phyloP scores from a whole-genome alignment of 2,888 invertebrate genomes.

The Papilio demoleus region DNA sequence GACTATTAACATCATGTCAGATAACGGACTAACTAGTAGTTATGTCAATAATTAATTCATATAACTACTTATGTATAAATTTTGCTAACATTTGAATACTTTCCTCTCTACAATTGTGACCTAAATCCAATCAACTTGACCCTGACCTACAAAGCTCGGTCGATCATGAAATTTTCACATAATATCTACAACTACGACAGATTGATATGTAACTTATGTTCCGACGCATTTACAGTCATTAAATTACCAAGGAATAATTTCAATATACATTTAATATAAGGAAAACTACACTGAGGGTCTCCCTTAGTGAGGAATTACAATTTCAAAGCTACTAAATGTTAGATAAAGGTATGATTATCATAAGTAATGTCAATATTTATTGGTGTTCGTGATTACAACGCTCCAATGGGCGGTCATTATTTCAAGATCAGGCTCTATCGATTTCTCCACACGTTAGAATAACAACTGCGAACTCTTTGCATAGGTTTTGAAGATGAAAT shows the following conservation, averaged over 20 bases:
- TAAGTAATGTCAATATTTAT: background rate
- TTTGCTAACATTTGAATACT: background rate
- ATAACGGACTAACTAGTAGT: background rate
- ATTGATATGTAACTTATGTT: too few species aligned
- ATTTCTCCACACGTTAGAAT: background rate
- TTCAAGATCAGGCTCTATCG: slow-evolving; percentile 11
- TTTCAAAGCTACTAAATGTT: too few species aligned
- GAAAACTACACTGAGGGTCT: background rate
- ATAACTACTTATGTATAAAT: background rate
- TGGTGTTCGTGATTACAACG: background rate
- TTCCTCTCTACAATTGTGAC: slow-evolving; percentile 27
- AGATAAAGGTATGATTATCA: background rate
- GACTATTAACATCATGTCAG: too few species aligned
- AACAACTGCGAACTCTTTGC: background rate
- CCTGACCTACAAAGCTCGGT: slow-evolving; percentile 29
- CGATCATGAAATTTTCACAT: background rate
- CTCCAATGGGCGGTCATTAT: background rate
- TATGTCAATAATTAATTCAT: background rate
- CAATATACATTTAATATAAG: too few species aligned
- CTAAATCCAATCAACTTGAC: slow-evolving; percentile 34
- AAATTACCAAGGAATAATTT: background rate
- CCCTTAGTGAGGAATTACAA: too few species aligned
- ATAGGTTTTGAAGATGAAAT: background rate
- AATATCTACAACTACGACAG: too few species aligned
- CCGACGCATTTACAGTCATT: background rate